These are phyloP conservation scores for Parotocinclus haroldoi DNA, from an alignment of 2,797 vertebrate species.

Conservation along the genomic window DNA sequence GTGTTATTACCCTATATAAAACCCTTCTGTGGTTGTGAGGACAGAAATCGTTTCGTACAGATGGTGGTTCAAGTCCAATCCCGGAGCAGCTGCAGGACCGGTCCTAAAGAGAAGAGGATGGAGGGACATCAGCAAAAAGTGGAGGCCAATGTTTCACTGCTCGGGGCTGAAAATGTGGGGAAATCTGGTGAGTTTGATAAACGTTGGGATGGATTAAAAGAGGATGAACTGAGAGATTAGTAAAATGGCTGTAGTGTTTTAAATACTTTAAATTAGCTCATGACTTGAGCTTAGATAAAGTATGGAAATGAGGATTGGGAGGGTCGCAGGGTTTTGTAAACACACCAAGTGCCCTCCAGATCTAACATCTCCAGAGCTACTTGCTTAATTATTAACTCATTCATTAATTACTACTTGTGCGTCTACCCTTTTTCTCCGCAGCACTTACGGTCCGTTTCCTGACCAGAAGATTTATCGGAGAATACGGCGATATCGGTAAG, in stretches of 20 bases:
- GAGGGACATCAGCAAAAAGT: conserved; percentile 58
- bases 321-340: too few relatives aligned
- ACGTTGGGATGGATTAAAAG: too few relatives aligned
- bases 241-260: too few relatives aligned
- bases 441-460: conserved; percentile 65
- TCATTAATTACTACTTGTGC: too few relatives aligned
- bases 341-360: too few relatives aligned
- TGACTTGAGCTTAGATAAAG: too few relatives aligned
- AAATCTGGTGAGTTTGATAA: conserved; percentile 65
- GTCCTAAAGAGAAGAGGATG: conserved; percentile 39
- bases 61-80: conserved; percentile 59
- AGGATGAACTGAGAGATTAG: too few relatives aligned
- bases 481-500: conserved; percentile 67
- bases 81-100: conserved; percentile 40
- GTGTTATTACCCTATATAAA: conserved; percentile 2
- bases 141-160: conserved; percentile 65
- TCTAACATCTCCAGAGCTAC: too few relatives aligned
- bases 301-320: too few relatives aligned
- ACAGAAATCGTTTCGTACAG: conserved; percentile 8
- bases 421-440: conserved; percentile 24
- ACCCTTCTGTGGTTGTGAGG: accelerated
- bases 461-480: conserved; percentile 66
- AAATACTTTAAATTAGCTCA: too few relatives aligned
- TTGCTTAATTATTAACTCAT: too few relatives aligned
- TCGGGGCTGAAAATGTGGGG: conserved; percentile 64